Percentiles rank a stretch among this genome's conserved stretches.
Conservation (phyloP, 1,140 invertebrate species). For the Pantala flavescens region DNA sequence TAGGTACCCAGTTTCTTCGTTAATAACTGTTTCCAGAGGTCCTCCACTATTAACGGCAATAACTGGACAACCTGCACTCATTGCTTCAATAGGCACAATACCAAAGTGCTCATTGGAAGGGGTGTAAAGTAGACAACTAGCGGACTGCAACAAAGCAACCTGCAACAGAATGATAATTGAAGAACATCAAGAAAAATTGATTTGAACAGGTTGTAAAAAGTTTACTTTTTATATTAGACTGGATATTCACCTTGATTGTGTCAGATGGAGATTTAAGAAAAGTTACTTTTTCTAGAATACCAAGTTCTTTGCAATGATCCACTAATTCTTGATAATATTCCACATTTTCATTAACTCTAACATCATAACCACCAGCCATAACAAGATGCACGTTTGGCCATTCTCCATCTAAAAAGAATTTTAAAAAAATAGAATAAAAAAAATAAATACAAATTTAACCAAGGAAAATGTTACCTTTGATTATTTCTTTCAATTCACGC, state of each 20-base stretch:
- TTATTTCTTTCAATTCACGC: slow-evolving; percentile 44
- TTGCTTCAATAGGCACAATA: slow-evolving; percentile 97
- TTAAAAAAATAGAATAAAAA: background rate
- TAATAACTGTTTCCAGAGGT: slow-evolving; percentile 82
- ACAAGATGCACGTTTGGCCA: slow-evolving; percentile 67
- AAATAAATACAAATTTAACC: background rate
- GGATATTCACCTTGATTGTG: slow-evolving; percentile 53
- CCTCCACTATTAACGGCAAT: slow-evolving; percentile 93
- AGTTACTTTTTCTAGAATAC: slow-evolving; percentile 62
- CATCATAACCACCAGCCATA: slow-evolving; percentile 96
- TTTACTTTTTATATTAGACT: background rate
- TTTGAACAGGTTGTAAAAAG: too few species aligned
- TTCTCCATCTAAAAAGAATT: slow-evolving; percentile 39
- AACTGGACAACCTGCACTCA: slow-evolving; percentile 87
- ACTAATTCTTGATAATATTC: slow-evolving; percentile 74
- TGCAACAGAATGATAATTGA: background rate
- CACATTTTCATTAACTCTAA: slow-evolving; percentile 77
- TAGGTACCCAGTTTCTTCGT: slow-evolving; percentile 84
- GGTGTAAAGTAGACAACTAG: slow-evolving; percentile 82
- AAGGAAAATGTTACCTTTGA: background rate
- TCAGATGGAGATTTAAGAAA: slow-evolving; percentile 84
- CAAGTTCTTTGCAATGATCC: slow-evolving; percentile 48
- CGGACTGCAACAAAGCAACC: slow-evolving; percentile 54
- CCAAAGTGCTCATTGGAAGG: slow-evolving; percentile 98
- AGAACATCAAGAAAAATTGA: background rate